These are phyloP conservation scores for Psettodes erumei DNA, from an alignment of 2,113 vertebrate genomes.

Conservation along the genomic window DNA sequence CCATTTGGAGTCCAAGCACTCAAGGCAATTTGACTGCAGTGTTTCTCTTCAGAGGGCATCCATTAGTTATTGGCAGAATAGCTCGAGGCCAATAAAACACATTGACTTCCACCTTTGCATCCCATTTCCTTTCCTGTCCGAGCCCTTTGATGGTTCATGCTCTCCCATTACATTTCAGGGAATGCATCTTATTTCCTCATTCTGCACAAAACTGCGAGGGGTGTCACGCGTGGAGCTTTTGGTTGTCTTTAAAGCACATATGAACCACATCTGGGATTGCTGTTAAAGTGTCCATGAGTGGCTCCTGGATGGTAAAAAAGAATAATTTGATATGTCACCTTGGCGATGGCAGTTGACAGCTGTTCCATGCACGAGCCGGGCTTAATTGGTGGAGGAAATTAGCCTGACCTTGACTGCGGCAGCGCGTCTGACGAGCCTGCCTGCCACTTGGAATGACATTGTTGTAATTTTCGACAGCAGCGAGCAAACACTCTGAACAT, in stretches of 20 bases:
- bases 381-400: slow-evolving; percentile 82
- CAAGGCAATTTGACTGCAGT: slow-evolving; percentile 66
- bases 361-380: slow-evolving; percentile 71
- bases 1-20: slow-evolving; percentile 72
- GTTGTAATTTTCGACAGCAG: slow-evolving; percentile 75
- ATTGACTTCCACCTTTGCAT: slow-evolving; percentile 61
- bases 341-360: slow-evolving; percentile 80
- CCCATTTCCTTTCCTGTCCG: slow-evolving; percentile 48
- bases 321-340: slow-evolving; percentile 80
- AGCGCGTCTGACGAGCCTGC: slow-evolving; percentile 57
- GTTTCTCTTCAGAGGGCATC: slow-evolving; percentile 61
- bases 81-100: slow-evolving; percentile 65
- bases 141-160: slow-evolving; percentile 37
- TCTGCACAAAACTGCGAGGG: neutral
- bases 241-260: slow-evolving; percentile 24
- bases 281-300: slow-evolving; percentile 35
- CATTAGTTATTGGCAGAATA: slow-evolving; percentile 66
- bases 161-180: slow-evolving; percentile 30
- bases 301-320: slow-evolving; percentile 47
- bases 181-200: slow-evolving; percentile 10
- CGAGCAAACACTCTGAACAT: slow-evolving; percentile 77
- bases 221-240: slow-evolving; percentile 17
- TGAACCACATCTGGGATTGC: slow-evolving; percentile 44
- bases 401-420: slow-evolving; percentile 77
- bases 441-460: slow-evolving; percentile 78